Percentiles rank a stretch among this genome's conserved stretches.
Conservation (phyloP, 2,888 invertebrate genomes). For the Xestobium rufovillosum region DNA sequence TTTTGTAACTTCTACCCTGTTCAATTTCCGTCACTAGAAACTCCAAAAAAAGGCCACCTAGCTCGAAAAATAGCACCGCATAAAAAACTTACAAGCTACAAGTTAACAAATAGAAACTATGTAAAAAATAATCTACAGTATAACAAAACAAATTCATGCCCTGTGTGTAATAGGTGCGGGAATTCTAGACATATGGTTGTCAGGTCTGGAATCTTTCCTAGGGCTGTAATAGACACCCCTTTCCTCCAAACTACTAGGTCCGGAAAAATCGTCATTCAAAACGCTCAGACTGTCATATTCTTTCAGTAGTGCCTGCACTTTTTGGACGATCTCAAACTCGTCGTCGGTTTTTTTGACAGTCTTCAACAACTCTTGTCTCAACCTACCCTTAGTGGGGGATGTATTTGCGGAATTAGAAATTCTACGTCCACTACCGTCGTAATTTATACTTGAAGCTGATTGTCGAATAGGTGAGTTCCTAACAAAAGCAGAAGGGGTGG, state of each 20-base stretch:
- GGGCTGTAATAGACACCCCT: conserved; percentile 40
- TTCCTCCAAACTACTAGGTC: conserved; percentile 52
- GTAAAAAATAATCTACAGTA: too few relatives aligned
- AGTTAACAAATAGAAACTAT: too few relatives aligned
- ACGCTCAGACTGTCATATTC: conserved; percentile 53
- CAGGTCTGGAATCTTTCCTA: conserved; percentile 48
- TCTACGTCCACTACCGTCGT: conserved; percentile 41
- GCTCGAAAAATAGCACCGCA: too few relatives aligned
- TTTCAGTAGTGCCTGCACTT: conserved; percentile 63
- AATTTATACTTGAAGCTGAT: conserved; percentile 43
- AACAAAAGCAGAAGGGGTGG: conserved; percentile 40
- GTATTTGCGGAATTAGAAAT: conserved; percentile 52
- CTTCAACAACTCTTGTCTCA: conserved; percentile 63
- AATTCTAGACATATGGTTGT: conserved; percentile 45
- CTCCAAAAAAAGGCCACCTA: too few relatives aligned
- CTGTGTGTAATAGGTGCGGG: conserved; percentile 41
- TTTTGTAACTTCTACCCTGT: too few relatives aligned
- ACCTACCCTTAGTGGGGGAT: conserved; percentile 56
- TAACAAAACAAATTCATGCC: neutral
- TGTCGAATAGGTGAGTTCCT: conserved; percentile 34
- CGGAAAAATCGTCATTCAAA: conserved; percentile 54
- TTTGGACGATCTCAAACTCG: conserved; percentile 64
- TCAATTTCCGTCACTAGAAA: too few relatives aligned
- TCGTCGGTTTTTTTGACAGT: conserved; percentile 66
- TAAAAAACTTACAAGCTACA: too few relatives aligned